A percentile compares a stretch with the other conserved stretches of the same genome.
Evolutionary conservation across 2,888 invertebrate genomes (phyloP).

Genomic region (Smittia sp.): DNA sequence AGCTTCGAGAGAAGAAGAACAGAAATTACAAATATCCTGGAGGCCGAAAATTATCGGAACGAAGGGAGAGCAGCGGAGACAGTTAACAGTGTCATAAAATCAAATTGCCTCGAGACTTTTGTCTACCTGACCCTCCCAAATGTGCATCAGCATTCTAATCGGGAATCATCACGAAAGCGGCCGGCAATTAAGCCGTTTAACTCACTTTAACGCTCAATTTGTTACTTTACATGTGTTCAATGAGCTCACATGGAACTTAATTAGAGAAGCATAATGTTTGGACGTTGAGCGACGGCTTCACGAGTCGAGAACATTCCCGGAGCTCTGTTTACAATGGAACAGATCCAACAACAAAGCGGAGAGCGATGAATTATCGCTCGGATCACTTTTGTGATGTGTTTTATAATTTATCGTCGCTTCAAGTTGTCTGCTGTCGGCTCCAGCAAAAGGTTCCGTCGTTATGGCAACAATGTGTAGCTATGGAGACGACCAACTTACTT

Average conservation of each 20-base stretch:
- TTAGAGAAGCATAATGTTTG: background rate
- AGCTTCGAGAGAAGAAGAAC: background rate
- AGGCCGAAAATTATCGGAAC: constrained; percentile 27
- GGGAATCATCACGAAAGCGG: background rate
- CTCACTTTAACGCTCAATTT: constrained; percentile 22
- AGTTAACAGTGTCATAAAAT: constrained; percentile 22
- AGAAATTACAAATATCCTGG: constrained; percentile 35
- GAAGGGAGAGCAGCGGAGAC: background rate
- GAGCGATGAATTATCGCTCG: constrained; percentile 1
- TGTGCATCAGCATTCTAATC: constrained; percentile 10
- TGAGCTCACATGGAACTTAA: background rate
- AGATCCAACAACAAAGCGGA: background rate
- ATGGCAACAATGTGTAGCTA: background rate
- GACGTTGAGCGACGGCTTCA: too few species aligned
- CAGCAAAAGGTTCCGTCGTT: background rate
- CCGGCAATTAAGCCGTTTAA: constrained; percentile 13
- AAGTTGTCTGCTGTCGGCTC: background rate
- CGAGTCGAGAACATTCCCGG: background rate
- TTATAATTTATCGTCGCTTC: constrained; percentile 2
- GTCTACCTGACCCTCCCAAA: constrained; percentile 21
- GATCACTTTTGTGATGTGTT: background rate
- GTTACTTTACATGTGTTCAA: constrained; percentile 21
- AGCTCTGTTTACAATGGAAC: constrained; percentile 17
- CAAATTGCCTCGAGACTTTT: background rate
- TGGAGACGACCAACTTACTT: constrained; percentile 60